Evolutionary conservation across 2,113 vertebrate genomes (phyloP), one percentile per base, ranked within the genome.

Genomic region (Pavo muticus): DNA sequence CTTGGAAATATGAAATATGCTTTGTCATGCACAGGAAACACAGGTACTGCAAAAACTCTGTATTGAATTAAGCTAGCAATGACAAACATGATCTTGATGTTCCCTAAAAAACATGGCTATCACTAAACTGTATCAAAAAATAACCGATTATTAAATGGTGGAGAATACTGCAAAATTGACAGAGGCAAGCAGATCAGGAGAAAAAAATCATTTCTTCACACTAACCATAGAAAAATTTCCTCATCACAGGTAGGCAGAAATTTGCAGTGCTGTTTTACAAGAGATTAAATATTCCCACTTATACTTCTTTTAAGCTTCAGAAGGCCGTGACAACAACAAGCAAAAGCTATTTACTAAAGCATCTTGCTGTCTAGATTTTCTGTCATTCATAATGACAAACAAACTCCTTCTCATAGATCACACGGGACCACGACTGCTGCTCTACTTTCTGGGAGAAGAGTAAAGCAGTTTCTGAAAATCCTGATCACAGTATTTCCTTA

Each of bases 361-460:
- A 70, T 16, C 12, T 60, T 77, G 30, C 9, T 48, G 15, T 44
- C 68, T 61, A 76, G 18, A 8, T 25, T 87, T 88, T 84, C 39
- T n/a, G n/a, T 48, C 37, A 91, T 61, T 18, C 11, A 11, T 40
- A 0, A 0, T 40, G 37, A 85, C 35, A 69, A 82, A 90, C 32
- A 2, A 73, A 63, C 11, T 73, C 32, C 32, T 40, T 3, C 47
- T 72, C 21, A 25, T 30, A 56, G 16, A 54, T 11, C 0, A 0
- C 54, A 45, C 0, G 0, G 9, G 44, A 30, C n/a, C 0, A 1
- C 42, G 30, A 44, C 30, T 7, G 5, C 40, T 90, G 15, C n/a
- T 63, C 35, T 61, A 6, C 40, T 30, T 84, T 40, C 48, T 29
- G 30, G 44, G 35, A 39, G 30, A 61, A 65, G 13, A 77, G 18